Base-by-base conservation (phyloP, 1,140 invertebrate species). In the Scylla paramamosain region DNA sequence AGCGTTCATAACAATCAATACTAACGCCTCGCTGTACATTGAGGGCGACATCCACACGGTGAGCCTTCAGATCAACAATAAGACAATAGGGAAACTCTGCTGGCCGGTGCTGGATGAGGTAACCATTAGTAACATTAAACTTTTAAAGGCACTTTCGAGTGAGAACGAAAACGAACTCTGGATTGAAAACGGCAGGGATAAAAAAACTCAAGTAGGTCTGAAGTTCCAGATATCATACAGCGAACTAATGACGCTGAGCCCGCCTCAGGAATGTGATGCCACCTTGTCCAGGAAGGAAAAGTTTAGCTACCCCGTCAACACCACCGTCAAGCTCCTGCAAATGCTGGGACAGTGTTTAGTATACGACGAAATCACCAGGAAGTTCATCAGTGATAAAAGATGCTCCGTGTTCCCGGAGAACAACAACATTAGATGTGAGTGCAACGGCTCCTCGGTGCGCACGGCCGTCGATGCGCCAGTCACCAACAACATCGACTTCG, bases 281-380 rank as follows among this genome's bases (percentile, higher is more conserved):
- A 3, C n/a, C 14, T 7, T 91, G 1, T n/a, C n/a, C 8, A 1
- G 25, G 7, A 14, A 3, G 10, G 29, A 20, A 2, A 31, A 12
- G n/a, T 0, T 20, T 7, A 3, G n/a, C 10, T 16, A 52, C 3
- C 82, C 83, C 29, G 25, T 87, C 29, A 31, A 59, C 28, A 87
- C 48, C 12, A 25, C 0, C 14, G 12, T 93, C 45, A 93, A 52
- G 16, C 0, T 93, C 32, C 45, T 87, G 20, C 83, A 93, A 82
- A 59, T 93, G 92, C 8, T 84, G 3, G 92, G 31, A 0, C 83
- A 93, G 92, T 93, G 92, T 48, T 82, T 87, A 7, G 92, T 93
- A n/a, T 87, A 87, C 45, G 92, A 93, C 92, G n/a, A 48, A 4
- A 0, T 0, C 4, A 3, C 25, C 6, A 46, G 48, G 46, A 16